Evolutionary conservation across 2,113 vertebrate species (phyloP), one percentile per base, ranked within the genome.

Genomic region (Pagrus major): DNA sequence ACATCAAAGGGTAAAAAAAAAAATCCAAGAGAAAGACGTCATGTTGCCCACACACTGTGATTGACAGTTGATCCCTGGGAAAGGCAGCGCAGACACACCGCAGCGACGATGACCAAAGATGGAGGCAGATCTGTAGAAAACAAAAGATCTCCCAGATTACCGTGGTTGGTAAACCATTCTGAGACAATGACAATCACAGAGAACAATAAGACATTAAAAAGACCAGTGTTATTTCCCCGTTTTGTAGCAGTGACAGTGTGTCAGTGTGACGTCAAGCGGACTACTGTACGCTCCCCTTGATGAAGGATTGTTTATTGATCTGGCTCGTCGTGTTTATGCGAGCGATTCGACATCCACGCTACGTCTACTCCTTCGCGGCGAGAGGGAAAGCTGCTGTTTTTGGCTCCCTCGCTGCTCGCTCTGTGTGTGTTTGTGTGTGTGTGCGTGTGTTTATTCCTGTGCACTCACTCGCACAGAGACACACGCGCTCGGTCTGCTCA

Each of bases 341-440:
- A 87, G 71, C 41, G 75, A 85, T 80, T 88, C 67, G 37, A 80
- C 78, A 76, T 91, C 86, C 80, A 87, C 79, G 86, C 88, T 81
- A 76, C 85, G 78, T 88, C 91, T 85, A 78, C 89, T 91, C 79
- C 82, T 84, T 54, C 68, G 76, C 68, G 89, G 88, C 58, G 83
- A 90, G 80, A 91, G 78, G 83, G 85, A 89, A 90, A 90, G 92
- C 91, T 90, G 88, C 89, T 92, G 92, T 88, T 90, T 90, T 89
- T 89, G 89, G 88, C 91, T 89, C 82, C 6, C 76, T 79, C 12
- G 44, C 86, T 60, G 71, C 73, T 81, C 44, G 5, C 64, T 56
- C 31, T 60, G 52, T 75, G 80, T 72, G 63, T 78, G 83, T 70
- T 33, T 83, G 78, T 60, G 52, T 75, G 80, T 72, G 63, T 78